Percentiles rank a stretch among this genome's conserved stretches.
These are phyloP conservation scores for Nothoprocta pentlandii DNA, from an alignment of 2,113 vertebrate genomes.

Conservation along the genomic window DNA sequence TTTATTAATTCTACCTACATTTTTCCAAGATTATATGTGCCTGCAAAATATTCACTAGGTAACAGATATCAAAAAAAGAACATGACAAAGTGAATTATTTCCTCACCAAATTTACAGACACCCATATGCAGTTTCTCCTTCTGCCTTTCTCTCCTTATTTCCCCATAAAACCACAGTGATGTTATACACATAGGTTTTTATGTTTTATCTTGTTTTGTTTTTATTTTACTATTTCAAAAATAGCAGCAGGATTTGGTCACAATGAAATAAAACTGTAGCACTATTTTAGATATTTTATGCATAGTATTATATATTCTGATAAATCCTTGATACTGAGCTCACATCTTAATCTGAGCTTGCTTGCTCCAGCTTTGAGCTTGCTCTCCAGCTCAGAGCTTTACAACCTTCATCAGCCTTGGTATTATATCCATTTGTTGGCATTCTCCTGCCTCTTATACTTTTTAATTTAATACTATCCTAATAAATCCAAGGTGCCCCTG, in stretches of 20 bases:
- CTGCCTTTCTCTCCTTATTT: not conserved
- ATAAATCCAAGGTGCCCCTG: not conserved
- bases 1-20: not conserved
- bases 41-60: not conserved
- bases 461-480: not conserved
- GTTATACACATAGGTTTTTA: not conserved
- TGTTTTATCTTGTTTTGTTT: not conserved
- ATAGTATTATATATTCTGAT: not conserved
- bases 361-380: not conserved
- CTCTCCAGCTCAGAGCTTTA: not conserved
- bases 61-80: not conserved
- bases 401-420: not conserved
- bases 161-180: constrained; percentile 48
- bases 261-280: not conserved
- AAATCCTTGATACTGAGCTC: not conserved
- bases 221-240: not conserved
- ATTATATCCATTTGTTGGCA: not conserved
- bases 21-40: not conserved
- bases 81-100: constrained; percentile 40
- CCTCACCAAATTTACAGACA: constrained; percentile 40
- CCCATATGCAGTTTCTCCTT: constrained; percentile 33
- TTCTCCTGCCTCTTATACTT: not conserved
- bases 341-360: not conserved
- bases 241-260: not conserved
- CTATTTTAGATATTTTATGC: not conserved